Percentiles rank a stretch among this genome's conserved stretches.
Conservation (phyloP, 2,888 invertebrate genomes). For the Eupithecia vulgata region DNA sequence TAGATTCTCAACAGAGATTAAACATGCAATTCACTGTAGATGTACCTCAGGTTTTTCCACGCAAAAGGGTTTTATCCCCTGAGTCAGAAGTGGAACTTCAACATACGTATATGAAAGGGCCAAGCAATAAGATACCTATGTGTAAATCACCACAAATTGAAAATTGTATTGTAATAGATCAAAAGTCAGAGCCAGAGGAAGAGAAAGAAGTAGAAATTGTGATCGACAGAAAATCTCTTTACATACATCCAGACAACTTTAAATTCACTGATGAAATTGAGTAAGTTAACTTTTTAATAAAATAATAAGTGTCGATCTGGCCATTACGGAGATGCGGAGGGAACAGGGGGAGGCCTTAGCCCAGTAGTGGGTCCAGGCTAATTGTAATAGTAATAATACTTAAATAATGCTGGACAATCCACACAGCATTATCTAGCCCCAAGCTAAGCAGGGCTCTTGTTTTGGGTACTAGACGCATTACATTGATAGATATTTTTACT, state of each 20-base stretch:
- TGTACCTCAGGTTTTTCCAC: not conserved
- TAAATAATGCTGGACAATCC: too few relatives aligned
- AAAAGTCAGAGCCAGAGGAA: constrained; percentile 1
- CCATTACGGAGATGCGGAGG: too few relatives aligned
- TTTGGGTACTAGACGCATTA: too few relatives aligned
- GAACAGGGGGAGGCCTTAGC: too few relatives aligned
- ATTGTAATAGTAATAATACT: too few relatives aligned
- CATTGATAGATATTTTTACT: too few relatives aligned
- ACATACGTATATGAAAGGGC: not conserved
- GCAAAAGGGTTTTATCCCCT: not conserved
- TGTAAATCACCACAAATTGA: not conserved
- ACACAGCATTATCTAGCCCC: too few relatives aligned
- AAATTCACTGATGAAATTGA: not conserved
- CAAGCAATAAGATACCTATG: not conserved
- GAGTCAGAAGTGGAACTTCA: not conserved
- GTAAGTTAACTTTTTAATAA: constrained; percentile 16
- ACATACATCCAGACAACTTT: constrained; percentile 2
- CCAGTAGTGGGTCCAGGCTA: too few relatives aligned
- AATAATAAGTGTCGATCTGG: not conserved
- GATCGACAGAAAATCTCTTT: constrained; percentile 11
- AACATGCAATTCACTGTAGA: not conserved
- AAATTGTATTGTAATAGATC: not conserved
- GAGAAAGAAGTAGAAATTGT: constrained; percentile 1
- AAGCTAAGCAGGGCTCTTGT: too few relatives aligned
- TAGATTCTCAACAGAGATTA: not conserved